Conservation (phyloP, 2,797 vertebrate genomes). For the Gallinago solitaria region DNA sequence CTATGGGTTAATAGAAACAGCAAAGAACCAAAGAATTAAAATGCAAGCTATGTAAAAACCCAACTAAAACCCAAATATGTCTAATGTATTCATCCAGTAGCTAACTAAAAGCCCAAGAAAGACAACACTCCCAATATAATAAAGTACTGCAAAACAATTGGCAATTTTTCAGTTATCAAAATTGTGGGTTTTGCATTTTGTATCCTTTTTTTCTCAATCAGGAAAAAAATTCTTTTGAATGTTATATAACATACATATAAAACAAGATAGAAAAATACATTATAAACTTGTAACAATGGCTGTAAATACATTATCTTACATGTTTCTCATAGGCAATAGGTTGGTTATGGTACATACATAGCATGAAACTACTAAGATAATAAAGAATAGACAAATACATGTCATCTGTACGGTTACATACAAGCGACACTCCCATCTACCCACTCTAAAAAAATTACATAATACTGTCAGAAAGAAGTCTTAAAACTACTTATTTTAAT, state of each 20-base stretch:
- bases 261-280: constrained; percentile 96
- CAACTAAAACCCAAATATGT: constrained; percentile 84
- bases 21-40: constrained; percentile 89
- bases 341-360: constrained; percentile 88
- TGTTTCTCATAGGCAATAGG: constrained; percentile 90
- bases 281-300: constrained; percentile 95
- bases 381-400: constrained; percentile 85
- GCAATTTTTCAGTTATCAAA: constrained; percentile 87
- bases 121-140: constrained; percentile 85
- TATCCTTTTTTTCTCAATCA: constrained; percentile 85
- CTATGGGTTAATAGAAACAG: constrained; percentile 89
- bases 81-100: constrained; percentile 84
- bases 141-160: constrained; percentile 89
- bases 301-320: constrained; percentile 94
- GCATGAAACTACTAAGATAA: constrained; percentile 84
- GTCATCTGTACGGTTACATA: constrained; percentile 82
- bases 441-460: constrained; percentile 85
- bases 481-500: constrained; percentile 83
- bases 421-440: constrained; percentile 86
- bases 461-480: constrained; percentile 86
- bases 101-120: constrained; percentile 86
- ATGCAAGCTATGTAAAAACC: constrained; percentile 88
- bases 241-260: constrained; percentile 93
- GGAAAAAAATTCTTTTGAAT: constrained; percentile 89
- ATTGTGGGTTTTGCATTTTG: constrained; percentile 84